phyloP scores from a whole-genome alignment of 2,113 vertebrate species.

The Corapipo altera region DNA sequence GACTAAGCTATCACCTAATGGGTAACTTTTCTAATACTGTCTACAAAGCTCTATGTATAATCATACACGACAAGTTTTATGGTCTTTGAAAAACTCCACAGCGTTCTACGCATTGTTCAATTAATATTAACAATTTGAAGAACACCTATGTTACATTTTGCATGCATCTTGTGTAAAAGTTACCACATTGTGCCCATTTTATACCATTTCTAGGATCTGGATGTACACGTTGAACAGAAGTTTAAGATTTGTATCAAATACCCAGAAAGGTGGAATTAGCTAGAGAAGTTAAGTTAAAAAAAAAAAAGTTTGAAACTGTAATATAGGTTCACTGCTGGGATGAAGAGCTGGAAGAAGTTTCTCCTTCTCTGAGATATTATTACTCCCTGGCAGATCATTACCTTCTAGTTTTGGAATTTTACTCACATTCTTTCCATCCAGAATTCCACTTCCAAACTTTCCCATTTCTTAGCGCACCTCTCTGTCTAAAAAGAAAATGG shows the following conservation, averaged over 20 bases:
- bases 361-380: not conserved
- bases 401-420: not conserved
- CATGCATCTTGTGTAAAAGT: not conserved
- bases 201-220: not conserved
- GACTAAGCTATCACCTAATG: not conserved
- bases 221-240: not conserved
- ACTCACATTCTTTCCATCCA: constrained; percentile 80
- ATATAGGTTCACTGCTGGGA: not conserved
- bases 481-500: constrained; percentile 43
- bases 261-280: not conserved
- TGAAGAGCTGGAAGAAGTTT: not conserved
- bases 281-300: not conserved
- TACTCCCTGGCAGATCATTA: not conserved
- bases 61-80: not conserved
- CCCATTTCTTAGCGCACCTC: not conserved
- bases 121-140: not conserved
- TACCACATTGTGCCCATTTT: not conserved
- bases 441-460: constrained; percentile 81
- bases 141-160: not conserved
- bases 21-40: not conserved
- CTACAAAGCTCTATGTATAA: not conserved
- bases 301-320: not conserved
- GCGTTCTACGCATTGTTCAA: not conserved
- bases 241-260: not conserved
- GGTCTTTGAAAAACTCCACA: not conserved